Base-by-base conservation (phyloP, 2,888 invertebrate genomes). In the Drosophila merina region DNA sequence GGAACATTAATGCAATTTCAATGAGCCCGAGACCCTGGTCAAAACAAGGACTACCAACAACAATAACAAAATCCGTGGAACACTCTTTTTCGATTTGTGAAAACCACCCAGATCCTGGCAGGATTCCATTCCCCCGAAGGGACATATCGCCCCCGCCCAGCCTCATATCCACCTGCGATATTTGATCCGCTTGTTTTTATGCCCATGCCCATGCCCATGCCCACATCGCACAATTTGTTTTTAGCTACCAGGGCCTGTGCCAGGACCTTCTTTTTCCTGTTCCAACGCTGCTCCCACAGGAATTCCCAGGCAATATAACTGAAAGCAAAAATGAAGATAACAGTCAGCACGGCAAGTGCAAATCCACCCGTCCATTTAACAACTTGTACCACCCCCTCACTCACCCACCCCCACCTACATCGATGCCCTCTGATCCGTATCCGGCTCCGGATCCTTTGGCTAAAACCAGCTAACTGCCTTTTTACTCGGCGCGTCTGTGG, bases 301-400 rank as follows among this genome's bases (percentile, higher is more conserved):
- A 90, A 90, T 89, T 89, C 79, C 76, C 83, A 79, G 86, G 89
- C 88, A 90, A 89, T 88, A 89, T 88, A 89, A 87, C 89, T 85
- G 82, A 89, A 89, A 89, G 88, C 82, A 90, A 86, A 89, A 90
- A 89, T 87, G 79, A 88, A 90, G 80, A 88, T 81, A 88, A 88
- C 85, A 86, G 85, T 81, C 84, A 72, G 87, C 74, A 79, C 76
- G 81, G 88, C 89, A 90, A 90, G 89, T 90, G 90, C 89, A 90
- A 89, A 89, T 88, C 90, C 85, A 88, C 89, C 89, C 88, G 89
- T 86, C 90, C 88, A 89, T 88, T 90, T 90, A 89, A 89, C 89
- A 90, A 89, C 80, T 82, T 88, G 75, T 60, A 33, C 66, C 57
- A 55, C 60, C 56, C 72, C 26, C 28, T 20, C 31, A 50, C 36